These are phyloP conservation scores for Lepidonotus clava DNA, from an alignment of 2,888 invertebrate genomes.

Conservation along the genomic window DNA sequence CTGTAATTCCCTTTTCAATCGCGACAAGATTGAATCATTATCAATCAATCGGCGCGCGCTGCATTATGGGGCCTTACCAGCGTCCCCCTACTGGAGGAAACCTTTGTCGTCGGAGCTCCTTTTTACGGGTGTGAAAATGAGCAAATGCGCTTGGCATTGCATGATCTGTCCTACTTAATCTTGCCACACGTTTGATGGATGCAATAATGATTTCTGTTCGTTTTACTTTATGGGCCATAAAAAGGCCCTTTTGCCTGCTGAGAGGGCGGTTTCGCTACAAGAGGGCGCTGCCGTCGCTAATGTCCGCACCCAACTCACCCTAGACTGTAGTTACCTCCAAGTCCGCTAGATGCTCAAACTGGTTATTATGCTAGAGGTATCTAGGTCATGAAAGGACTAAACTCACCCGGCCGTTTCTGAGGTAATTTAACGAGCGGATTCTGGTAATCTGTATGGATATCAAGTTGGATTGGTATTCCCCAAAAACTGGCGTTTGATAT, in stretches of 20 bases:
- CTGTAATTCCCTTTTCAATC: conserved; percentile 19
- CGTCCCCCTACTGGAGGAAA: neutral
- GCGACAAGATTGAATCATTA: conserved; percentile 11
- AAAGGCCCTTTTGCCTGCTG: neutral
- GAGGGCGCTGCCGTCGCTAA: neutral
- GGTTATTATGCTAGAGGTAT: too few relatives aligned
- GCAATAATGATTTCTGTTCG: conserved; percentile 31
- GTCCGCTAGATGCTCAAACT: too few relatives aligned
- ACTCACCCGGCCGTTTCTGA: too few relatives aligned
- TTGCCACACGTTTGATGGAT: conserved; percentile 10
- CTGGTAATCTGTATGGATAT: too few relatives aligned
- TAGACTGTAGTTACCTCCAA: too few relatives aligned
- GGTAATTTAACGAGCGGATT: too few relatives aligned
- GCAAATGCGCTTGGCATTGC: neutral
- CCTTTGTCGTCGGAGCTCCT: neutral
- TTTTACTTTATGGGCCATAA: conserved; percentile 2
- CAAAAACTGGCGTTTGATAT: too few relatives aligned
- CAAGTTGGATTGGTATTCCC: too few relatives aligned
- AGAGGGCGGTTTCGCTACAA: neutral
- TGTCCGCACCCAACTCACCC: too few relatives aligned
- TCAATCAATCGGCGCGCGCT: neutral
- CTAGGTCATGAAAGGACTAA: too few relatives aligned
- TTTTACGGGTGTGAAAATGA: neutral
- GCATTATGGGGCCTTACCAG: conserved; percentile 1
- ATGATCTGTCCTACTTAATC: conserved; percentile 24